Conservation (phyloP, 2,888 invertebrate genomes). For the Dorcus parallelipipedus region DNA sequence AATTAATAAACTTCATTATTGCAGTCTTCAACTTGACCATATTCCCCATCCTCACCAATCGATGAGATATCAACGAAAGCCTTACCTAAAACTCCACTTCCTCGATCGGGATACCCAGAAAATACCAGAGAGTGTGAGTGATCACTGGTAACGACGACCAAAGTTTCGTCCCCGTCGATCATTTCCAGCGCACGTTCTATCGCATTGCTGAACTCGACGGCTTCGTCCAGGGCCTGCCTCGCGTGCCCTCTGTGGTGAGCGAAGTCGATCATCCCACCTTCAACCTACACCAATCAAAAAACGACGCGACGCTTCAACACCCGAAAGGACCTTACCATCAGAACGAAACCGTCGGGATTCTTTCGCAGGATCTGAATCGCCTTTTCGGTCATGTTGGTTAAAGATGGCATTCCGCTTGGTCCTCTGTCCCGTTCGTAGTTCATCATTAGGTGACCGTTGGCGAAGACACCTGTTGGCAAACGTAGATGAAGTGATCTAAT, state of each 20-base stretch:
- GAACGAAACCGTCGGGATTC: conserved; percentile 64
- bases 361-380: conserved; percentile 69
- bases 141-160: conserved; percentile 82
- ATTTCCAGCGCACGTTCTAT: conserved; percentile 63
- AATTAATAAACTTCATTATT: neutral
- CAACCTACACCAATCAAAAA: conserved; percentile 55
- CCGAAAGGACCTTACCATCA: conserved; percentile 57
- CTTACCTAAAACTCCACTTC: conserved; percentile 67
- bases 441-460: conserved; percentile 73
- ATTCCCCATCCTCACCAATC: neutral
- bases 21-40: too few species aligned
- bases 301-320: neutral
- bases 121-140: conserved; percentile 77
- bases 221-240: conserved; percentile 73
- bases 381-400: conserved; percentile 74
- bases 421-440: conserved; percentile 66
- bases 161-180: conserved; percentile 58
- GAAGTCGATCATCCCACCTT: conserved; percentile 83
- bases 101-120: conserved; percentile 72
- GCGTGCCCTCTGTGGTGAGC: conserved; percentile 82
- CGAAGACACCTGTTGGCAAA: conserved; percentile 63
- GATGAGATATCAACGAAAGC: neutral
- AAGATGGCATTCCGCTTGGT: conserved; percentile 69
- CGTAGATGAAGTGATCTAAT: neutral
- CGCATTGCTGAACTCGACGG: conserved; percentile 75